These are phyloP conservation scores for Nemotelus pantherinus DNA, from an alignment of 2,888 invertebrate species.

Conservation along the genomic window DNA sequence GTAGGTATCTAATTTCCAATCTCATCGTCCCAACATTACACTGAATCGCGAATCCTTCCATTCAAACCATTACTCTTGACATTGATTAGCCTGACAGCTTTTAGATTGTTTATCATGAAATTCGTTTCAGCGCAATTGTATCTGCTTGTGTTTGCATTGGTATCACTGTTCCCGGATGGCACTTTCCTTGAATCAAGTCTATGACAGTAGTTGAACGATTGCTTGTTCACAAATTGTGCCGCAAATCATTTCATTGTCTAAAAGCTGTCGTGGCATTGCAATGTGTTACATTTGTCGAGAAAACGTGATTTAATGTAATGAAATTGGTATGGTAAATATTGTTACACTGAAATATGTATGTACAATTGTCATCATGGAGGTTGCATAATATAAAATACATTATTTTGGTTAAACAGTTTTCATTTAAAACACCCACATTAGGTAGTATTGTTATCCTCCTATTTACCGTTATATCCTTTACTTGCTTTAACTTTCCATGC, in stretches of 20 bases:
- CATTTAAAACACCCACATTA: no score
- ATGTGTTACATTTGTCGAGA: no score
- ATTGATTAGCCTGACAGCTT: conserved; percentile 37
- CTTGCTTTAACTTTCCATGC: no score
- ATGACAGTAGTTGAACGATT: conserved; percentile 12
- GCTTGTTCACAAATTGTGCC: conserved; percentile 20
- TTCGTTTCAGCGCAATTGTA: background rate
- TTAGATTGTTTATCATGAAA: conserved; percentile 33
- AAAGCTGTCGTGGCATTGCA: background rate
- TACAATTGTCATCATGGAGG: no score
- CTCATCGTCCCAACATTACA: background rate
- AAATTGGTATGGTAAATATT: no score
- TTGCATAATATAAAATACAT: no score
- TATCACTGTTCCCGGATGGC: background rate
- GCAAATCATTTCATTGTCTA: conserved; percentile 33
- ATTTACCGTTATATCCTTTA: no score
- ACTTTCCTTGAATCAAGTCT: background rate
- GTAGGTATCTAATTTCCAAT: background rate
- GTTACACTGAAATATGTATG: no score
- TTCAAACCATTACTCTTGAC: conserved; percentile 1
- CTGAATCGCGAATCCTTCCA: conserved; percentile 31
- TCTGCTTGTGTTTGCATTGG: background rate
- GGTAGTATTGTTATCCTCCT: no score
- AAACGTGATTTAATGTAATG: background rate
- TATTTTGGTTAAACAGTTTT: no score